These are phyloP conservation scores for Halictus rubicundus DNA, from an alignment of 1,140 invertebrate species.

Conservation along the genomic window DNA sequence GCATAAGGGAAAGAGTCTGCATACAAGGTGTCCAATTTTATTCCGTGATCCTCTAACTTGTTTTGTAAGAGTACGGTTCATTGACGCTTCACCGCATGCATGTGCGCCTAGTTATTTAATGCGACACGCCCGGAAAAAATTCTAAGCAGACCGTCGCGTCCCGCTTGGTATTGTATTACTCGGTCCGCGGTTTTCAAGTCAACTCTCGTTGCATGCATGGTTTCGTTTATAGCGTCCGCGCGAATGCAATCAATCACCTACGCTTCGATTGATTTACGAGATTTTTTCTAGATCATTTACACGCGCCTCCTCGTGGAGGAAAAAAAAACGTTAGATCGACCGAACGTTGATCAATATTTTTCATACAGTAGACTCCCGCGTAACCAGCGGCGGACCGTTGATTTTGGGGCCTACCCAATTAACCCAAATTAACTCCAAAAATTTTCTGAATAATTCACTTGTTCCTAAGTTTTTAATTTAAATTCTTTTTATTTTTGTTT, in stretches of 20 bases:
- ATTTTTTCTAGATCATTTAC: background rate
- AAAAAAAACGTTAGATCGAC: background rate
- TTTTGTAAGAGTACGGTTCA: conserved; percentile 30
- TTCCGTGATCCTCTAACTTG: background rate
- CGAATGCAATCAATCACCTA: background rate
- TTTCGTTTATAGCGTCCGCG: conserved; percentile 25
- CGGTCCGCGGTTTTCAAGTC: conserved; percentile 59
- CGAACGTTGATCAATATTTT: no score
- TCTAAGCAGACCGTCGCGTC: conserved; percentile 48
- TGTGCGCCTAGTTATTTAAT: conserved; percentile 46
- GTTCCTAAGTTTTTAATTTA: no score
- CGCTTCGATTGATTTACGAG: background rate
- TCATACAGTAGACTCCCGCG: no score
- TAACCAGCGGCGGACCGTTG: no score
- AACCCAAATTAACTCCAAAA: no score
- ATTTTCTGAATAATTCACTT: no score
- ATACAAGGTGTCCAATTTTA: conserved; percentile 8
- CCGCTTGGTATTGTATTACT: conserved; percentile 55
- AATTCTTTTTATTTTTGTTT: no score
- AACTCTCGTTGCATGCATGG: conserved; percentile 49
- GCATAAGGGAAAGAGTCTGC: no score
- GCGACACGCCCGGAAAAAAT: conserved; percentile 56
- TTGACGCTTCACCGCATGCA: conserved; percentile 47
- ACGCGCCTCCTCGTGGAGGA: background rate
- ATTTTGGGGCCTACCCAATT: no score